Evolutionary conservation across 1,140 invertebrate species (phyloP).

Genomic region (Zaprionus lachaisei): DNA sequence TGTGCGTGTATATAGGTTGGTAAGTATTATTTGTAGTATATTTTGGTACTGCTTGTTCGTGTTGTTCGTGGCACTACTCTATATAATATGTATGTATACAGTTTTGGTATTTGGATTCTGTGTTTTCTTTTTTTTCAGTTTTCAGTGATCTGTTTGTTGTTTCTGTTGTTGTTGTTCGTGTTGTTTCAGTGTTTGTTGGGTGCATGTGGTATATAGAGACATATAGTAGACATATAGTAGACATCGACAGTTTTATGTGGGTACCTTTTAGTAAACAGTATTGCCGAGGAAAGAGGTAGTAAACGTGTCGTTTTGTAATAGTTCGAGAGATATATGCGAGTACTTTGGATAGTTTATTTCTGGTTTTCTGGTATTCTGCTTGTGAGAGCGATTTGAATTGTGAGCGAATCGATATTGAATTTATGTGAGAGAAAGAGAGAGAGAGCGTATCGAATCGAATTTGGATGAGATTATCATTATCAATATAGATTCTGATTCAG

Average conservation of each 20-base stretch:
- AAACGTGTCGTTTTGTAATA: slow-evolving; percentile 87
- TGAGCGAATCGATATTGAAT: slow-evolving; percentile 6
- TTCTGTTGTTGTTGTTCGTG: slow-evolving; percentile 27
- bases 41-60: slow-evolving; percentile 30
- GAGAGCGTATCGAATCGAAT: background rate
- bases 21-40: slow-evolving; percentile 23
- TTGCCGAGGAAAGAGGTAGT: slow-evolving; percentile 85
- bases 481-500: background rate
- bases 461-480: background rate
- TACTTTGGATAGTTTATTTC: slow-evolving; percentile 70
- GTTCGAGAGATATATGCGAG: slow-evolving; percentile 78
- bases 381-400: slow-evolving; percentile 4
- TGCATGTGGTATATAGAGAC: slow-evolving; percentile 52
- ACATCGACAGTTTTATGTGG: slow-evolving; percentile 63
- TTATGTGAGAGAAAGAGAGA: background rate
- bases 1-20: slow-evolving; percentile 1
- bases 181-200: slow-evolving; percentile 44
- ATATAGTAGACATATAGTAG: slow-evolving; percentile 37
- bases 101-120: slow-evolving; percentile 10
- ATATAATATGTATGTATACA: slow-evolving; percentile 28
- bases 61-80: slow-evolving; percentile 32
- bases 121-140: slow-evolving; percentile 13
- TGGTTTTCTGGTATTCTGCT: slow-evolving; percentile 14
- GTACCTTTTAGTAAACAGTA: slow-evolving; percentile 87
- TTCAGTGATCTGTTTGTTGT: slow-evolving; percentile 29